Conservation (phyloP, 2,113 vertebrate genomes). For the Pseudois nayaur region DNA sequence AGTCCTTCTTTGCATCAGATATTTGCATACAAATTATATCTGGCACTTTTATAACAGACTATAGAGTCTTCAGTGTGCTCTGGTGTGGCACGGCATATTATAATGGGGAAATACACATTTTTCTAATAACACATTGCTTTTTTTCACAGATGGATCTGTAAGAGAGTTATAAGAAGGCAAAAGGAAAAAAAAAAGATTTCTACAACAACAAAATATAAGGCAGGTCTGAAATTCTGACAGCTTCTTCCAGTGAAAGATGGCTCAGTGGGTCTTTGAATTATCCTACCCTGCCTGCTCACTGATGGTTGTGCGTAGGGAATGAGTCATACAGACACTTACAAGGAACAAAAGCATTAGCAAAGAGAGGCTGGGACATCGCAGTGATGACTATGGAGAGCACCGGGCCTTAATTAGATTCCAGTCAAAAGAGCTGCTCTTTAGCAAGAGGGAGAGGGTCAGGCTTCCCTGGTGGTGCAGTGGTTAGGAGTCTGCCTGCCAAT, state of each 20-base stretch:
- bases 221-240: conserved; percentile 20
- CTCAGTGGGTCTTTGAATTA: background rate
- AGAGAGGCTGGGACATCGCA: no score
- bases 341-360: background rate
- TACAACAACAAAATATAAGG: background rate
- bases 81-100: background rate
- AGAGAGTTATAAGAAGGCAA: background rate
- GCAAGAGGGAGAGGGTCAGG: background rate
- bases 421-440: background rate
- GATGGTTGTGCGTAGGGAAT: background rate
- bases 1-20: background rate
- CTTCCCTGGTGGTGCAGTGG: background rate
- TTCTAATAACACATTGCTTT: conserved; percentile 44
- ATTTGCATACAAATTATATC: conserved; percentile 54
- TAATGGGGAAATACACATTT: background rate
- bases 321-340: background rate
- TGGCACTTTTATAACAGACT: background rate
- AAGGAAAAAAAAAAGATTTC: background rate
- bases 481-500: rapidly evolving
- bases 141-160: background rate
- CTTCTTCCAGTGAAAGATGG: background rate
- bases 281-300: background rate
- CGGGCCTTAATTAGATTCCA: background rate
- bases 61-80: background rate
- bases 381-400: rapidly evolving